Evolutionary conservation across 1,140 invertebrate species (phyloP).

Genomic region (Ylistrum balloti): DNA sequence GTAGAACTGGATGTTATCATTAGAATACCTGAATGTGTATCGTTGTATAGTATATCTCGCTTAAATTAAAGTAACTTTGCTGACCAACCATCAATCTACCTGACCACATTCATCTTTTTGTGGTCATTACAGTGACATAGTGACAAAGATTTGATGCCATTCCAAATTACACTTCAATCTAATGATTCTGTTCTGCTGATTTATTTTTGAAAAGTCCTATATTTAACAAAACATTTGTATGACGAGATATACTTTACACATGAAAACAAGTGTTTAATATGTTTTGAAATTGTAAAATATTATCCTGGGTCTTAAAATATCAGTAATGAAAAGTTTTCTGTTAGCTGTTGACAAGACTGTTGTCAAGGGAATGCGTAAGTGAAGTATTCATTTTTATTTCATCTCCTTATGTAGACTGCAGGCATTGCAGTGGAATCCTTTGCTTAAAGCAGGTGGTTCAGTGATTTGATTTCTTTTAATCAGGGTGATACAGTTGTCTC

Average conservation of each 20-base stretch:
- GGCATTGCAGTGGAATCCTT: background rate
- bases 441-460: background rate
- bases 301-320: background rate
- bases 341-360: slow-evolving; percentile 30
- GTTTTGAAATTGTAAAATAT: background rate
- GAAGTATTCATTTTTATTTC: background rate
- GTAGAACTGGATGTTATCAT: background rate
- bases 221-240: background rate
- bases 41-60: background rate
- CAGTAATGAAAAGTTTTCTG: background rate
- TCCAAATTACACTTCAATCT: background rate
- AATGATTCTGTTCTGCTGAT: background rate
- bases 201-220: background rate
- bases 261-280: background rate
- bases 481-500: too few relatives aligned
- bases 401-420: background rate
- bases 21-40: background rate
- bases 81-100: too few relatives aligned
- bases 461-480: background rate
- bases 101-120: too few relatives aligned
- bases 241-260: background rate
- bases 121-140: background rate
- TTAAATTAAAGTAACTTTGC: too few relatives aligned
- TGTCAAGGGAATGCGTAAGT: background rate
- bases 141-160: background rate